Base-by-base conservation (phyloP, 2,113 vertebrate genomes). In the Lates calcarifer region DNA sequence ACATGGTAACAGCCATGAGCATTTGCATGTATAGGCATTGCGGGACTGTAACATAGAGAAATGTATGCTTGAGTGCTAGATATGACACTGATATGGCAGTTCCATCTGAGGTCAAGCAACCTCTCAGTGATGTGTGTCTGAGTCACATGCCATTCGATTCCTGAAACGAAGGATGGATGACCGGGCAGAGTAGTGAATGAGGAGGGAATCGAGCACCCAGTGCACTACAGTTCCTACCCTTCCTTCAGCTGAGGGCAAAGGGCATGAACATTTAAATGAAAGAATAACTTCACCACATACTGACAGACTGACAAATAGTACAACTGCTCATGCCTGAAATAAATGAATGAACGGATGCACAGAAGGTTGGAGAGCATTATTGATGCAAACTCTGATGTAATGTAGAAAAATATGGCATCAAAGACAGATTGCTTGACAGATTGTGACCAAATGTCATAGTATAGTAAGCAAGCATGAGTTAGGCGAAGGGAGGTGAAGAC, bases 401-500 rank as follows among this genome's bases (percentile, higher is more conserved):
- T 81, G 73, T 67, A 39, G 17, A 28, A 75, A 80, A 84, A 75
- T 35, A 61, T 66, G 55, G 77, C 41, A 66, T 79, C 53, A 85
- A 83, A 87, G 79, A 83, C 75, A 87, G 85, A 87, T 79, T 83
- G 83, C 73, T 61, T 63, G 80, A 86, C 90, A 91, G 85, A 83
- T 85, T 90, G 82, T 83, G 71, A 77, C 71, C 66, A 82, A 90
- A 83, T 87, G 84, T 85, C 84, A 83, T 22, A 29, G 15, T 72
- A 60, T 86, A 55, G 79, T 71, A 58, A 60, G 29, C 5, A 26
- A 65, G 77, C 63, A 84, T 31, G 57, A 82, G 57, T 33, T 56
- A 88, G 58, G 43, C 37, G 10, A 82, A 80, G 24, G 29, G 69
- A 85, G 57, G 56, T 13, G 41, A 84, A 75, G 33, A 69, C 64